Percentiles rank a stretch among this genome's conserved stretches.
These are phyloP conservation scores for Coracopsis vasa DNA, from an alignment of 2,113 vertebrate genomes.

Conservation along the genomic window DNA sequence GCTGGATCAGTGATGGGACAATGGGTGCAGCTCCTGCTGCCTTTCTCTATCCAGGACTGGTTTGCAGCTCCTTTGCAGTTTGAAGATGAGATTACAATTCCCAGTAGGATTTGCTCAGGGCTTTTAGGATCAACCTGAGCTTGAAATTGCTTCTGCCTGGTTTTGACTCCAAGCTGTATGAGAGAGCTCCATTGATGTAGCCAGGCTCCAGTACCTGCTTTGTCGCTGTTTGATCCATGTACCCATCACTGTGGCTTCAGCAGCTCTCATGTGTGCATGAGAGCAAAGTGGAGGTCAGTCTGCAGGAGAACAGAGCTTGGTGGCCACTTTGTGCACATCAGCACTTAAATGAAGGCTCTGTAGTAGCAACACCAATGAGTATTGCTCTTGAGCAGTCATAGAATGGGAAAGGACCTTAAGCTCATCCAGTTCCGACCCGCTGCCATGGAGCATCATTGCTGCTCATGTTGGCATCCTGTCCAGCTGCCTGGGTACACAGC, in stretches of 20 bases:
- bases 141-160: not conserved
- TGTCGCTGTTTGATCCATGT: rapidly evolving
- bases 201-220: rapidly evolving
- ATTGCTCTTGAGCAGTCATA: not conserved
- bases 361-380: rapidly evolving
- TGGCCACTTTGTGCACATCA: not conserved
- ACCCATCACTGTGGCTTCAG: rapidly evolving
- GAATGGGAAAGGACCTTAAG: not conserved
- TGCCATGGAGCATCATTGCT: not conserved
- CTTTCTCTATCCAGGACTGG: not conserved
- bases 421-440: not conserved
- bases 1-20: not conserved
- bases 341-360: not conserved
- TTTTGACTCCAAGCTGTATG: not conserved
- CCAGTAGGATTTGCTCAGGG: not conserved
- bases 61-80: not conserved
- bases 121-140: not conserved
- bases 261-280: rapidly evolving
- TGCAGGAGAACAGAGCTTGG: rapidly evolving
- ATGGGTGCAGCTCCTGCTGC: not conserved
- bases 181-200: rapidly evolving
- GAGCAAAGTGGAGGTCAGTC: no score
- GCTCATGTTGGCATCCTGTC: not conserved
- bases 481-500: not conserved
- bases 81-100: not conserved